A percentile compares a stretch with the other conserved stretches of the same genome.
phyloP scores from a whole-genome alignment of 2,888 invertebrate species.

The Galerucella calmariensis region DNA sequence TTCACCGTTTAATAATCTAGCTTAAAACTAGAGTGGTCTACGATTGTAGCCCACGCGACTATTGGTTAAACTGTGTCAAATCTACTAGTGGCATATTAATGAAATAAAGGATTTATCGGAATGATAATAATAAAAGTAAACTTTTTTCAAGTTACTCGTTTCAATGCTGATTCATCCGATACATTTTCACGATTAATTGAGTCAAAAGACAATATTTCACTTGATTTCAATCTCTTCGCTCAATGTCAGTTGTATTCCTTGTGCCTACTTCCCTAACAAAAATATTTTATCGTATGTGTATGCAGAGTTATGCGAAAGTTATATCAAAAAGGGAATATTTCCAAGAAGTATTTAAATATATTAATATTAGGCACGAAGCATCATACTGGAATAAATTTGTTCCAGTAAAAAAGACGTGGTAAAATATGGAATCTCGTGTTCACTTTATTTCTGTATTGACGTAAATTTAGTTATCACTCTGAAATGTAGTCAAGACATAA shows the following conservation, averaged over 20 bases:
- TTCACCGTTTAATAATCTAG: too few relatives aligned
- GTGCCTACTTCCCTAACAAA: slow-evolving; percentile 34
- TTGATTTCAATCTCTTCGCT: slow-evolving; percentile 31
- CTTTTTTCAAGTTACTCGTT: too few relatives aligned
- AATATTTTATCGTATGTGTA: slow-evolving; percentile 14
- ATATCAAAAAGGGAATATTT: slow-evolving; percentile 42
- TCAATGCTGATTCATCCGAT: too few relatives aligned
- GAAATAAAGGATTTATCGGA: too few relatives aligned
- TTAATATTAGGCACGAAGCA: slow-evolving; percentile 23
- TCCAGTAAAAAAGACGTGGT: slow-evolving; percentile 31
- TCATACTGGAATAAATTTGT: slow-evolving; percentile 49
- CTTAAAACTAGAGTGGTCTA: too few relatives aligned
- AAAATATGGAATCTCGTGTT: slow-evolving; percentile 33
- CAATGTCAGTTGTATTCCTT: slow-evolving; percentile 36
- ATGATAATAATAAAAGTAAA: too few relatives aligned
- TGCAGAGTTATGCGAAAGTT: slow-evolving; percentile 1
- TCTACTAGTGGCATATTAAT: too few relatives aligned
- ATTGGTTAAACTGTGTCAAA: too few relatives aligned
- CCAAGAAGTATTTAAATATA: too few relatives aligned
- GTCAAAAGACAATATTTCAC: slow-evolving; percentile 7
- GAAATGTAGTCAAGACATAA: too few relatives aligned
- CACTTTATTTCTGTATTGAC: slow-evolving; percentile 16
- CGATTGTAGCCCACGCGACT: too few relatives aligned
- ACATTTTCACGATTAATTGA: too few relatives aligned
- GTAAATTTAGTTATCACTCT: background rate